Base-by-base conservation (phyloP, 2,113 vertebrate genomes). In the Sapayoa aenigma region DNA sequence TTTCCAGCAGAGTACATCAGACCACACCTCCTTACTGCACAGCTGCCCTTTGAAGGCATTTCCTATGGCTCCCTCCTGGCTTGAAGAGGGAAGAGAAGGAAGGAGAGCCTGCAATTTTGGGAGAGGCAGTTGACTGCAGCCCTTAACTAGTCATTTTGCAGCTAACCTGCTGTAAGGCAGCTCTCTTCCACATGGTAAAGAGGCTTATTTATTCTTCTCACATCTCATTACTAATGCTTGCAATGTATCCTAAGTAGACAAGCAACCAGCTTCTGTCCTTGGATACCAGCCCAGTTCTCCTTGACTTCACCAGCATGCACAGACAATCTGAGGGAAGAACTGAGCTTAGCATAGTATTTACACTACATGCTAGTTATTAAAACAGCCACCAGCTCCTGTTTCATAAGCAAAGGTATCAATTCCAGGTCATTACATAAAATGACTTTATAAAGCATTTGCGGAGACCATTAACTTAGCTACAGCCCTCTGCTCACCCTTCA, bases 401-500 rank as follows among this genome's bases (percentile, higher is more conserved):
- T 83, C 82, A 63, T 39, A 11, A 86, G 59, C 59, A 66, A 91
- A 90, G 58, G 77, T 31, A 67, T 56, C 91, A 87, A 95, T 94
- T 71, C 71, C 75, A 83, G 55, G 71, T 86, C 75, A 33, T 87
- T 90, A 91, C 78, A 77, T 89, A 93, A 95, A 84, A 47, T 25
- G 59, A 73, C 41, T 90, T 95, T 49, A 69, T 5, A 76, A 50
- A 62, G 46, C n/a, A 20, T 67, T 88, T 88, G 39, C 53, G 78
- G 60, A 77, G 30, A 46, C 55, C 50, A 46, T 90, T 84, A 78
- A 83, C 46, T 80, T 11, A 6, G 46, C 42, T 62, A 15, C 33
- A 82, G 62, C 22, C 31, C 14, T 85, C 66, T 72, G 44, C 24
- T 87, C 69, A 44, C 21, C 44, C 52, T 17, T 50, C 5, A 27